Percentiles rank a stretch among this genome's conserved stretches.
Conservation (phyloP, 2,113 vertebrate genomes). For the Neolamprologus caudopunctatus region DNA sequence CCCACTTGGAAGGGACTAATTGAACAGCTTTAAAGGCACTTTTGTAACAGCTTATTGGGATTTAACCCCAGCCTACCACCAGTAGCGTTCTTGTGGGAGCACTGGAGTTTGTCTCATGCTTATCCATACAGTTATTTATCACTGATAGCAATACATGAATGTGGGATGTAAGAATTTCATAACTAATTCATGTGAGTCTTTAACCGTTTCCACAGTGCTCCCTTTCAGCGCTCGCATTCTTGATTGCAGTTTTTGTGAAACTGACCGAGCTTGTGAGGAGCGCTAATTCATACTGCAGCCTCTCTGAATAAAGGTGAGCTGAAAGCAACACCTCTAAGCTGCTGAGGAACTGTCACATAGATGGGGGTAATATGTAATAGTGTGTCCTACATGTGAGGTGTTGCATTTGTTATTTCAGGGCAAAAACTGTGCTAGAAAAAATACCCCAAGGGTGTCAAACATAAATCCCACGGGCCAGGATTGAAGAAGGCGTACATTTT, state of each 20-base stretch:
- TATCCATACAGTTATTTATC: neutral
- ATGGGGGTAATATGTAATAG: neutral
- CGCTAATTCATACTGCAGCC: fast-evolving
- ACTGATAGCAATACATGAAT: neutral
- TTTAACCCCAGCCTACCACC: conserved; percentile 10
- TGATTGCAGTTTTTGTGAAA: neutral
- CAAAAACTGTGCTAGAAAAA: neutral
- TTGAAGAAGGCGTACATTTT: neutral
- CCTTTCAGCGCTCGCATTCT: neutral
- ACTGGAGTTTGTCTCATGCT: neutral
- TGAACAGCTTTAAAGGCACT: conserved; percentile 42
- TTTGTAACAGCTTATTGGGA: conserved; percentile 27
- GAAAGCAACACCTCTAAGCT: neutral
- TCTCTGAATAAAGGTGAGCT: neutral
- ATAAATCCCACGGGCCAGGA: neutral
- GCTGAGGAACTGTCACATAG: neutral
- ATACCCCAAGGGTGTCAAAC: neutral
- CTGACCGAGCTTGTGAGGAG: neutral
- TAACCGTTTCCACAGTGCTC: neutral
- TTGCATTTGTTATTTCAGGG: neutral
- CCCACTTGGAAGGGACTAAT: conserved; percentile 29
- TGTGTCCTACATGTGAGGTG: neutral
- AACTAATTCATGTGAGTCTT: neutral
- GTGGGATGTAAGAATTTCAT: neutral
- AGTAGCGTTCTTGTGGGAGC: neutral